Evolutionary conservation across 23 tunicate genomes (phyloP).

Genomic region (Ciona savignyi): DNA sequence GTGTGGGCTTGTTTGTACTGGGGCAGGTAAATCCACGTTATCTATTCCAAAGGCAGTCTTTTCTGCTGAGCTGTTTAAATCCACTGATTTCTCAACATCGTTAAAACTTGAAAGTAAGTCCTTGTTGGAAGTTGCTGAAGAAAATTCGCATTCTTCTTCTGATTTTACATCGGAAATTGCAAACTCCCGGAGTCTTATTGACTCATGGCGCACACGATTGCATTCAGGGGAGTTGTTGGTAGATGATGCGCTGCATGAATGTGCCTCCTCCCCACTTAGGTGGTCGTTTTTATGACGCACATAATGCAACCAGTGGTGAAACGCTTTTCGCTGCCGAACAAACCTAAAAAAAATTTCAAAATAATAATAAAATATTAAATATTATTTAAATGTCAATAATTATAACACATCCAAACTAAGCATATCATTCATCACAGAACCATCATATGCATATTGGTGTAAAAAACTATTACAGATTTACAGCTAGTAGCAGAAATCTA

Average conservation of each 20-base stretch:
- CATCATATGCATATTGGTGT: no score
- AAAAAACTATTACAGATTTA: no score
- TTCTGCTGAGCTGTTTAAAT: no score
- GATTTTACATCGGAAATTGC: neutral
- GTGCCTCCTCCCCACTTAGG: neutral
- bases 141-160: neutral
- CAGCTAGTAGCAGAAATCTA: no score
- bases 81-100: neutral
- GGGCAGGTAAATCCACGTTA: neutral
- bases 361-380: no score
- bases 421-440: no score
- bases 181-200: neutral
- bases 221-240: neutral
- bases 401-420: no score
- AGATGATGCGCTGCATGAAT: no score
- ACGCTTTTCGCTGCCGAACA: slow-evolving; percentile 79
- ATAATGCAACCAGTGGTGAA: slow-evolving; percentile 63
- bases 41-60: neutral
- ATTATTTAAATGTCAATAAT: no score
- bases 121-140: neutral
- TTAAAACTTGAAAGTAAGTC: neutral
- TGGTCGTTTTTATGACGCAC: slow-evolving; percentile 20
- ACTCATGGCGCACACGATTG: neutral
- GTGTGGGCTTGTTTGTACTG: neutral
- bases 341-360: no score